Conservation (phyloP, 1,140 invertebrate species). For the Acyrthosiphon pisum region DNA sequence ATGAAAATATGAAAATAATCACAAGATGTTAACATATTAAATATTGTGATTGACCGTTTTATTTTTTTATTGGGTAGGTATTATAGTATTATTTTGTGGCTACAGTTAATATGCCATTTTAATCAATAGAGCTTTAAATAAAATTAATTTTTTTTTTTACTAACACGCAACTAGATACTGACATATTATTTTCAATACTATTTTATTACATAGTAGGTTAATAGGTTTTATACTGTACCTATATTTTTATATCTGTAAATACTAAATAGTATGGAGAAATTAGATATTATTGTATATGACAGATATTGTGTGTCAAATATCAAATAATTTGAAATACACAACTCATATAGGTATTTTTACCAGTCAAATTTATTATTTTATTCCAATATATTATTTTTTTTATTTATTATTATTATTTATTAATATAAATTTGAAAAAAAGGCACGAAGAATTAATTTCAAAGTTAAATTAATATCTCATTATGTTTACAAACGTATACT, state of each 20-base stretch:
- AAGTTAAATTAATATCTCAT: background rate
- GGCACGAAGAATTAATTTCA: background rate
- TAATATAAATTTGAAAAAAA: background rate
- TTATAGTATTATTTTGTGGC: background rate
- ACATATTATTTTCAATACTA: background rate
- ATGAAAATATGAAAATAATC: background rate
- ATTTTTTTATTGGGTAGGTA: background rate
- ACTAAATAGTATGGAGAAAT: background rate
- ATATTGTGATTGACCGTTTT: background rate
- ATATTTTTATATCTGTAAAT: background rate
- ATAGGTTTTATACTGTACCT: background rate
- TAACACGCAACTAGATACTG: constrained; percentile 13
- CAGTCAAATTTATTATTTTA: background rate
- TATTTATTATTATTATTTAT: background rate
- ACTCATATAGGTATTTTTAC: background rate
- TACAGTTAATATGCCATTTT: background rate
- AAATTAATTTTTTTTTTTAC: background rate
- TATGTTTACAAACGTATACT: background rate
- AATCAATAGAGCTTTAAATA: constrained; percentile 12
- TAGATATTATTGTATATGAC: background rate
- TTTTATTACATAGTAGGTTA: constrained; percentile 23
- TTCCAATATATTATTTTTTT: background rate
- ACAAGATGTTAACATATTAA: background rate
- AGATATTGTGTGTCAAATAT: background rate
- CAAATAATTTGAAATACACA: background rate